Percentiles rank a stretch among this genome's conserved stretches.
Evolutionary conservation across 2,888 invertebrate genomes (phyloP).

Genomic region (Microplitis deprimator): DNA sequence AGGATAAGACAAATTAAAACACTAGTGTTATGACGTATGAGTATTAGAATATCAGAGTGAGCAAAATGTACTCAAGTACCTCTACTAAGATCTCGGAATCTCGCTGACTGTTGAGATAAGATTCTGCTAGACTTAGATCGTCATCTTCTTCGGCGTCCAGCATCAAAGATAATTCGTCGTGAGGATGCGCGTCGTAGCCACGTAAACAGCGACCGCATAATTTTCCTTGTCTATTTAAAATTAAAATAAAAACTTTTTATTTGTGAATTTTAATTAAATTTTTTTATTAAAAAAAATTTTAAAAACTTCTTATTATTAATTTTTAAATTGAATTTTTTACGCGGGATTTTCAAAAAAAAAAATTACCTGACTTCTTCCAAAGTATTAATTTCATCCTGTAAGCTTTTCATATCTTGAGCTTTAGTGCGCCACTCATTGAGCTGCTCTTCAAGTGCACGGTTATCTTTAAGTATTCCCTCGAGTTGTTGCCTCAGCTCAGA

Average conservation of each 20-base stretch:
- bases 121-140: slow-evolving; percentile 77
- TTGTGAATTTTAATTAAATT: neutral
- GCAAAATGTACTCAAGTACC: slow-evolving; percentile 53
- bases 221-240: slow-evolving; percentile 80
- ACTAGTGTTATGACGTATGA: too few relatives aligned
- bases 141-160: slow-evolving; percentile 83
- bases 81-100: slow-evolving; percentile 58
- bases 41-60: neutral
- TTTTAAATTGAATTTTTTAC: too few relatives aligned
- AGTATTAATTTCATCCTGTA: slow-evolving; percentile 87
- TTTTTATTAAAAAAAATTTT: too few relatives aligned
- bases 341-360: neutral
- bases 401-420: slow-evolving; percentile 85
- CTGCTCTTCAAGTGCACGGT: slow-evolving; percentile 80
- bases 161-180: slow-evolving; percentile 79
- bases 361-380: slow-evolving; percentile 89
- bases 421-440: slow-evolving; percentile 77
- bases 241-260: slow-evolving; percentile 46
- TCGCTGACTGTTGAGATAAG: slow-evolving; percentile 59
- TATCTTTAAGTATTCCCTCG: slow-evolving; percentile 80
- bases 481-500: slow-evolving; percentile 85
- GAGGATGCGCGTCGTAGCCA: slow-evolving; percentile 74
- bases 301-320: too few relatives aligned
- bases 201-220: slow-evolving; percentile 86
- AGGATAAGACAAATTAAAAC: too few relatives aligned